phyloP scores from a whole-genome alignment of 2,797 vertebrate genomes.

The Crypturellus tataupa region DNA sequence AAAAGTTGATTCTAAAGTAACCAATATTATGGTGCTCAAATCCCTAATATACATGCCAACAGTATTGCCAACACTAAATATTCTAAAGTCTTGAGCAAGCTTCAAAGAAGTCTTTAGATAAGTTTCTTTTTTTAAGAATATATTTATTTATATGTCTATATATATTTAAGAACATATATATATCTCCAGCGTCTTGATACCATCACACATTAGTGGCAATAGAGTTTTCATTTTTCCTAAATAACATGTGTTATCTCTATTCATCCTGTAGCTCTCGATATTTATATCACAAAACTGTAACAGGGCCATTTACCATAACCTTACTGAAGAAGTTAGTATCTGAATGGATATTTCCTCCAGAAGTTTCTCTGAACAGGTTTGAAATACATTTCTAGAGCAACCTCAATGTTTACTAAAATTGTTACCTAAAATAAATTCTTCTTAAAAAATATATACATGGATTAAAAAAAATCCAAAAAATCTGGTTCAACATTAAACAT shows the following conservation, averaged over 20 bases:
- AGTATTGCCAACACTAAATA: background rate
- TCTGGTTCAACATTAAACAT: background rate
- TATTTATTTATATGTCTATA: too few species aligned
- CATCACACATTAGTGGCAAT: background rate
- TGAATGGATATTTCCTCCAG: background rate
- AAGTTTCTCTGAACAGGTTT: background rate
- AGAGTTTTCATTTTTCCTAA: accelerated
- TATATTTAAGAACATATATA: too few species aligned
- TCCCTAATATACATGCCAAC: background rate
- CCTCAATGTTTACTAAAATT: background rate
- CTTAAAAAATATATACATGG: background rate
- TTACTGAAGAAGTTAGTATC: background rate
- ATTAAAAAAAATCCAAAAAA: background rate
- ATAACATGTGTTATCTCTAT: background rate
- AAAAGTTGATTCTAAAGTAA: background rate
- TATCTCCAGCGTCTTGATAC: background rate
- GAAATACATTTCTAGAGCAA: background rate
- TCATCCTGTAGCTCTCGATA: background rate
- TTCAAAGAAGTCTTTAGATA: accelerated
- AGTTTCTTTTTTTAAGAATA: background rate
- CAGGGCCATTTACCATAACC: background rate
- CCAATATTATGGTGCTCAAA: background rate
- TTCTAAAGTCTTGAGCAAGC: background rate
- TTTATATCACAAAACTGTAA: background rate
- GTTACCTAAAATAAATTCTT: background rate